Percentiles rank a stretch among this genome's conserved stretches.
phyloP scores from a whole-genome alignment of 2,113 vertebrate species.

The Eptesicus fuscus region DNA sequence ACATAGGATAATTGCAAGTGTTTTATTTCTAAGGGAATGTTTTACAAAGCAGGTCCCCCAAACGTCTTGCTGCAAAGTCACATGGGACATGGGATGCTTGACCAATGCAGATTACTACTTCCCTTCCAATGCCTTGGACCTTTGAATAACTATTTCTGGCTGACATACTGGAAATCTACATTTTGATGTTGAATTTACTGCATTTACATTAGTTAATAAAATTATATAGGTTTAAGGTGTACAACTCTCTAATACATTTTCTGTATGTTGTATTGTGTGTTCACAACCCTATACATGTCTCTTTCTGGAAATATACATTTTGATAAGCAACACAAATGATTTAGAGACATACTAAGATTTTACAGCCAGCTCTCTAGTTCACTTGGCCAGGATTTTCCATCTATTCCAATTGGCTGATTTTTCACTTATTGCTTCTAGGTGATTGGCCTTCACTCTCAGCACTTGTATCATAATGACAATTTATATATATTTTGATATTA shows the following conservation, averaged over 20 bases:
- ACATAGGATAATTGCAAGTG: neutral
- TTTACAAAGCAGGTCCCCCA: neutral
- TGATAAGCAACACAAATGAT: neutral
- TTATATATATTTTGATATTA: neutral
- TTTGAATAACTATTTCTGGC: neutral
- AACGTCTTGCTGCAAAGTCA: neutral
- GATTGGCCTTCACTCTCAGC: neutral
- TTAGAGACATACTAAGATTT: neutral
- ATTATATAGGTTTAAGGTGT: neutral
- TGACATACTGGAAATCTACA: neutral
- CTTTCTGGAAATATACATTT: neutral
- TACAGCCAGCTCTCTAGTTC: neutral
- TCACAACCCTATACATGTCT: neutral
- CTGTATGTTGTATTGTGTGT: neutral
- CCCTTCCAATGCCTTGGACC: fast-evolving
- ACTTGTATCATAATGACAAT: neutral
- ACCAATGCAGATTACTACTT: neutral
- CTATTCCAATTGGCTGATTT: neutral
- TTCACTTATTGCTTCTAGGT: neutral
- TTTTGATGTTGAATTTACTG: neutral
- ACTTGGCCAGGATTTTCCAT: neutral
- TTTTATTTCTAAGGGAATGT: neutral
- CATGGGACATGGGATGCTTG: neutral
- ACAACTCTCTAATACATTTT: neutral
- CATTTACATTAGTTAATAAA: neutral